Base-by-base conservation (phyloP, 2,888 invertebrate genomes). In the Trachelus tabidus region DNA sequence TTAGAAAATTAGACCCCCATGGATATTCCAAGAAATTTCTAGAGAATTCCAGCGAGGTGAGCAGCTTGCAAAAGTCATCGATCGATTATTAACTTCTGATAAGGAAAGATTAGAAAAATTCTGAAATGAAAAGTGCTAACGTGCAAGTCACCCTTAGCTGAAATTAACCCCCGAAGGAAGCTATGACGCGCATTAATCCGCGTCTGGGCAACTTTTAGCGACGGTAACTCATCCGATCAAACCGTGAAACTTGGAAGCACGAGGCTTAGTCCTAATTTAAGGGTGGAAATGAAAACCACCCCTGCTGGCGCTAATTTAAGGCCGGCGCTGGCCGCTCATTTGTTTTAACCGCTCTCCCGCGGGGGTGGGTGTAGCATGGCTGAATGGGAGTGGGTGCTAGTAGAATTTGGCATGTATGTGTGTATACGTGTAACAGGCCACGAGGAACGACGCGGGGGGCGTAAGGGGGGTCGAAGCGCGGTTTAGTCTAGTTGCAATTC, bases 271-370 rank as follows among this genome's bases (percentile, higher is more conserved):
- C 88, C 90, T 91, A 91, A 91, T 91, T 91, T 91, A 89, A 91
- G 90, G 90, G 90, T 88, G 86, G 89, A 91, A 91, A 91, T 90
- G 91, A 91, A 91, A 91, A 91, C 89, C 91, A 90, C 88, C 89
- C 88, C 86, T 86, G 86, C 87, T 84, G 83, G 87, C 87, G 88
- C 90, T 91, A 91, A 91, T 91, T 91, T 91, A 90, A 91, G 90
- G 89, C 89, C 87, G 87, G 85, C 87, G 85, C 88, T 88, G 86
- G 89, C 88, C 90, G 88, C 90, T 90, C 91, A 90, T 91, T 91
- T 91, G 89, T 91, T 91, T 91, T 88, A 90, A 91, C 90, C 89
- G 89, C 87, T 88, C 84, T 85, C 87, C 84, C 85, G 85, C 84
- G 86, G 86, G 84, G 86, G 84, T 85, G 81, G 71, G 79, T 81